Percentiles rank a stretch among this genome's conserved stretches.
These are phyloP conservation scores for Eulemur mongoz DNA, from an alignment of 2,797 vertebrate genomes.

Conservation along the genomic window DNA sequence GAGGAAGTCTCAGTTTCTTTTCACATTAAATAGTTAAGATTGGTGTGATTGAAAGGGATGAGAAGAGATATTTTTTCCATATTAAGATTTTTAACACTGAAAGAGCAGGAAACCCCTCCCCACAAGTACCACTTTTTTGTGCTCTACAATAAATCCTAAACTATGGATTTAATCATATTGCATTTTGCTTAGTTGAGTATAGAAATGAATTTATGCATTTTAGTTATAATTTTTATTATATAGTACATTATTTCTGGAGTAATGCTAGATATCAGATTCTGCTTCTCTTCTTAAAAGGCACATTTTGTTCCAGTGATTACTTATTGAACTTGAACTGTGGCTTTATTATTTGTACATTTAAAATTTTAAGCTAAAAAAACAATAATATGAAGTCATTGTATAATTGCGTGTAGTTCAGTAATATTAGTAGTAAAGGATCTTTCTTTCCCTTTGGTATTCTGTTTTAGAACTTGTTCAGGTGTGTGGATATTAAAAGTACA, in stretches of 20 bases:
- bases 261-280: conserved; percentile 26
- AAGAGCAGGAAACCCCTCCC: not conserved
- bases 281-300: conserved; percentile 17
- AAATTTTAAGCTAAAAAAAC: conserved; percentile 31
- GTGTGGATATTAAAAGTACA: conserved; percentile 73
- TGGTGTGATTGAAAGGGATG: not conserved
- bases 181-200: conserved; percentile 43
- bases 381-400: conserved; percentile 45
- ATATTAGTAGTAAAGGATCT: conserved; percentile 14
- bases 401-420: conserved; percentile 35
- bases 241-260: not conserved
- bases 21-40: conserved; percentile 31
- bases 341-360: conserved; percentile 63
- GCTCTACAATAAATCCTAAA: not conserved
- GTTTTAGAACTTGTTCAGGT: conserved; percentile 67
- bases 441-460: conserved; percentile 61
- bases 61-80: not conserved
- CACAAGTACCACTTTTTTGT: not conserved
- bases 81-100: conserved; percentile 43
- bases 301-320: conserved; percentile 39
- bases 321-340: conserved; percentile 45
- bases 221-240: conserved; percentile 38
- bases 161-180: conserved; percentile 14
- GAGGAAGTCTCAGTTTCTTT: conserved; percentile 45
- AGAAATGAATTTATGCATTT: conserved; percentile 43